Evolutionary conservation across 2,797 vertebrate genomes (phyloP).

Genomic region (Cephalopachus bancanus): DNA sequence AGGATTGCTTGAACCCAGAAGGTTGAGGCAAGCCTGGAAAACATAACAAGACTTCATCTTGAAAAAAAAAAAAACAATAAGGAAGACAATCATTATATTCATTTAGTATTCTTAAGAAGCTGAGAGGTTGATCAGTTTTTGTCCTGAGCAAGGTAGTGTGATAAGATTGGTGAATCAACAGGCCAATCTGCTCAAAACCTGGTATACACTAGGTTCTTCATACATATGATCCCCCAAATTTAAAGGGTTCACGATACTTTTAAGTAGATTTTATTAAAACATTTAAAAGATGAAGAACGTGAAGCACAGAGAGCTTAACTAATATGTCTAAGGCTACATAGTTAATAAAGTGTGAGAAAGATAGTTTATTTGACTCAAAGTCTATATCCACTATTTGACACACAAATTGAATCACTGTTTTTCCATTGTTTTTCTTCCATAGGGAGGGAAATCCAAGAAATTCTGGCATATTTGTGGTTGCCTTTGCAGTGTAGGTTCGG

Average conservation of each 20-base stretch:
- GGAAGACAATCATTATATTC: background rate
- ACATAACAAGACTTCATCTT: no score
- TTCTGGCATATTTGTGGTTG: background rate
- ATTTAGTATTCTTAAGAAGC: background rate
- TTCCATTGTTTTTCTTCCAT: background rate
- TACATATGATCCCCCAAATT: background rate
- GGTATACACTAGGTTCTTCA: background rate
- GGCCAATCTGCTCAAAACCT: background rate
- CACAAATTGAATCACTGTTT: slow-evolving; percentile 7
- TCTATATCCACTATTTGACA: background rate
- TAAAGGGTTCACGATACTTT: background rate
- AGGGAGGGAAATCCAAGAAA: background rate
- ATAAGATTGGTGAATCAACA: background rate
- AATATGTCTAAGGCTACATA: background rate
- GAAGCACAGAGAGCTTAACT: background rate
- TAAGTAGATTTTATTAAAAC: background rate
- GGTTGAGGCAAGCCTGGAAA: no score
- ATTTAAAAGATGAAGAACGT: background rate
- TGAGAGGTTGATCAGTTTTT: background rate
- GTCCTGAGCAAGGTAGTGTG: background rate
- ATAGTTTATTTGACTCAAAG: background rate
- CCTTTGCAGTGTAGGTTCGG: background rate
- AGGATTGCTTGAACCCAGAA: no score
- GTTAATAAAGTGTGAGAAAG: background rate
- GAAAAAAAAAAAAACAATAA: no score